Base-by-base conservation (phyloP, 2,797 vertebrate species). In the Luscinia luscinia region DNA sequence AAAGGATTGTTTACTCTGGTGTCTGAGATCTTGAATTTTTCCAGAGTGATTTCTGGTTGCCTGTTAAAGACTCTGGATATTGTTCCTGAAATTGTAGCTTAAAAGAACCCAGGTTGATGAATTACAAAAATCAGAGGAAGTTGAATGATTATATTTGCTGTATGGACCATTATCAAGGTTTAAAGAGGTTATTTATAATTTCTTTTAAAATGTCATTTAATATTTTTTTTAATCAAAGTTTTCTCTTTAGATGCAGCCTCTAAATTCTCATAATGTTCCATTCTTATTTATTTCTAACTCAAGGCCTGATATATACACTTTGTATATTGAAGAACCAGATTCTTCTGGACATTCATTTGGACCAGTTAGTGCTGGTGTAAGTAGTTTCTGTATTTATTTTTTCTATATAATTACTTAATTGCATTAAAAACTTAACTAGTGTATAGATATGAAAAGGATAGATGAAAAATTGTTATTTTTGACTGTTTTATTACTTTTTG, bases 301-400 rank as follows among this genome's bases (percentile, higher is more conserved):
- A 21, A 99, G 99, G 95, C 99, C 99, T 30, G 97, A 98, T 97
- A 98, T 99, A 94, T 99, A 98, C 91, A 99, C 99, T 54, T 72
- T 99, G 49, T 99, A 99, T 94, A 93, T 99, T 76, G 98, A 99
- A 6, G 97, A 99, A 89, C 99, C 99, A 9, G 99, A 99, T 96
- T 17, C 93, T n/a, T 54, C 98, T 27, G 99, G 99, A 67, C 99
- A 99, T 96, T 5, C 1, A 0, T 92, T 72, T 78, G 99, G 99
- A 94, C 99, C 99, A 90, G 96, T 96, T 88, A 99, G 99, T 97
- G 93, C 26, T 6, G 30, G 96, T 95, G 99, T 99, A 96, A 98
- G 98, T 95, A 74, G 72, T 46, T 58, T 59, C 45, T 68, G 9
- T 79, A 28, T 34, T 90, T n/a, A n/a, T n/a, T 79, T 91, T 89